phyloP scores from a whole-genome alignment of 2,888 invertebrate species.

The Sepiola atlantica region DNA sequence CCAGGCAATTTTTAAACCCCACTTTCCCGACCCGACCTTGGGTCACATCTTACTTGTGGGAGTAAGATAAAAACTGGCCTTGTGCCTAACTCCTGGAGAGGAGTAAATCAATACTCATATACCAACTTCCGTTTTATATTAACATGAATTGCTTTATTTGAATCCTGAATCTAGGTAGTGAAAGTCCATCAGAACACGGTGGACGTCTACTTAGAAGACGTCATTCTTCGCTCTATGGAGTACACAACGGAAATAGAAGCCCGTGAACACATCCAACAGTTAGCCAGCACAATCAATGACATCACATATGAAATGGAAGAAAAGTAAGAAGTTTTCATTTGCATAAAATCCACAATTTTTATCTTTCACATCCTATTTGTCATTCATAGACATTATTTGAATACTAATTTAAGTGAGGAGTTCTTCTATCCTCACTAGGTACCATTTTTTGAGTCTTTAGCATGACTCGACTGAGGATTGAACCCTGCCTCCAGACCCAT shows the following conservation, averaged over 20 bases:
- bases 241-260: constrained; percentile 79
- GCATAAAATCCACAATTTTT: background rate
- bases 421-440: background rate
- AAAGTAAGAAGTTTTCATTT: constrained; percentile 62
- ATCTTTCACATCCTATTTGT: background rate
- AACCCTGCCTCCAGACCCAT: too few relatives aligned
- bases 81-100: too few relatives aligned
- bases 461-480: too few relatives aligned
- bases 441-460: too few relatives aligned
- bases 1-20: too few relatives aligned
- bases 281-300: constrained; percentile 79
- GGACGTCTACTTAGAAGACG: constrained; percentile 80
- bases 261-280: constrained; percentile 76
- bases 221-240: constrained; percentile 80
- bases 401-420: too few relatives aligned
- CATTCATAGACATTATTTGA: too few relatives aligned
- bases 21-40: too few relatives aligned
- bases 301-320: constrained; percentile 76
- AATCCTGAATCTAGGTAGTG: constrained; percentile 74
- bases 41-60: too few relatives aligned
- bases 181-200: constrained; percentile 80
- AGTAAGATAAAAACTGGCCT: too few relatives aligned
- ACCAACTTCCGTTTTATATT: background rate
- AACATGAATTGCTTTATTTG: background rate
- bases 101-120: too few relatives aligned